Conservation (phyloP, 2,888 invertebrate species). For the Elysia crispata region DNA sequence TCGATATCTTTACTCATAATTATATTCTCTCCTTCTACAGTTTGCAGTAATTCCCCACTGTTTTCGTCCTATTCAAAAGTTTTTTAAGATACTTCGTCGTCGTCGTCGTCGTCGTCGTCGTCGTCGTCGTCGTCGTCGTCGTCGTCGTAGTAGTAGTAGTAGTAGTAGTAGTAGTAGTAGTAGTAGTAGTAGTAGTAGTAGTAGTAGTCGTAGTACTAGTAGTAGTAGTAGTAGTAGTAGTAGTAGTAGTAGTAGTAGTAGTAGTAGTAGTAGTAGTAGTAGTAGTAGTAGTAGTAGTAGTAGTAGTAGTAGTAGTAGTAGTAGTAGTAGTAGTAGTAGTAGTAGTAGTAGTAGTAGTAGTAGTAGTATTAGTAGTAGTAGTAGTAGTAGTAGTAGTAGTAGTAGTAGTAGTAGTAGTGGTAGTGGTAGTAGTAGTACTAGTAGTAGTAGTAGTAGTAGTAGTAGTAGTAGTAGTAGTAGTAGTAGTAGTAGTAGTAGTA, state of each 20-base stretch:
- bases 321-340: not conserved
- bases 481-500: not conserved
- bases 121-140: too few relatives aligned
- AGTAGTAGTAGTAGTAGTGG: not conserved
- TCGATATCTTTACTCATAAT: too few relatives aligned
- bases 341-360: not conserved
- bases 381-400: not conserved
- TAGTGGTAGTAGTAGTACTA: not conserved
- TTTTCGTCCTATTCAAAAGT: too few relatives aligned
- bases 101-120: too few relatives aligned
- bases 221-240: not conserved
- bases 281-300: constrained; percentile 1
- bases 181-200: constrained; percentile 3
- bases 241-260: not conserved
- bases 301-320: constrained; percentile 3
- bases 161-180: too few relatives aligned
- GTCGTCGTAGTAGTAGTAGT: too few relatives aligned
- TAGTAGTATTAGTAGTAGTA: constrained; percentile 1
- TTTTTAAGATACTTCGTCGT: too few relatives aligned
- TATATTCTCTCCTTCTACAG: too few relatives aligned
- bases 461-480: not conserved
- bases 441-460: too few relatives aligned
- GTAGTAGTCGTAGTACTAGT: not conserved
- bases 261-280: not conserved
- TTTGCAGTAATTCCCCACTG: too few relatives aligned